Base-by-base conservation (phyloP, 37 sponge, comb jelly and placozoan genomes). In the Chondrosia reniformis region DNA sequence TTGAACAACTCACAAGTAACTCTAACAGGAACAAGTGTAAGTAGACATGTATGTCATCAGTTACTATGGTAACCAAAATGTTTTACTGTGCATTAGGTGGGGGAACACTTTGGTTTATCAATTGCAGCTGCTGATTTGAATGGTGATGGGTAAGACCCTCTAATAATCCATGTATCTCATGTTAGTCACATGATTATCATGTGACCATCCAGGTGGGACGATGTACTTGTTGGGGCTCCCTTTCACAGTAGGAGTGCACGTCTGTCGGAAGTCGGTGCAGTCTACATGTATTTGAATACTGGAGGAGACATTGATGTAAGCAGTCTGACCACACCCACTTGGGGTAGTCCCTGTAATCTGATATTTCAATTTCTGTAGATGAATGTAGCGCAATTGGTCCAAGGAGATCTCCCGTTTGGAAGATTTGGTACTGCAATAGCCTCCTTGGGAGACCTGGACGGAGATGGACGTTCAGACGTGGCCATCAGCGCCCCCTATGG, bases 401-500 rank as follows among this genome's bases (percentile, higher is more conserved):
- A n/a, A n/a, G 72, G 72, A 1, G 9, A 36, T 4, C n/a, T 21
- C 2, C 17, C 4, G 32, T 85, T 59, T 62, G 82, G 67, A n/a
- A 59, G 93, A 30, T 88, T 92, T 82, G 93, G 93, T 13, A 77
- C 84, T 82, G 85, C 93, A 17, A 88, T 92, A 79, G 78, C 79
- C 21, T 46, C 75, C 19, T 77, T 92, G 13, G 93, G 93, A 30
- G 93, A 92, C 49, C 77, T 92, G 79, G 84, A 79, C 76, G 78
- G 79, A 32, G 93, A 92, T 75, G 83, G 83, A 1, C 61, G 28
- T 30, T 39, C 78, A 88, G 95, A 94, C 77, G 71, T 94, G 56
- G 95, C 95, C 15, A 85, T 94, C 46, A 85, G 89, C 75, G 95
- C 95, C 34, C 95, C 95, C 15, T 90, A 80, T 66, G 81, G 88